Percentiles rank a stretch among this genome's conserved stretches.
Evolutionary conservation across 1,140 invertebrate genomes (phyloP).

Genomic region (Drosophila rhopaloa): DNA sequence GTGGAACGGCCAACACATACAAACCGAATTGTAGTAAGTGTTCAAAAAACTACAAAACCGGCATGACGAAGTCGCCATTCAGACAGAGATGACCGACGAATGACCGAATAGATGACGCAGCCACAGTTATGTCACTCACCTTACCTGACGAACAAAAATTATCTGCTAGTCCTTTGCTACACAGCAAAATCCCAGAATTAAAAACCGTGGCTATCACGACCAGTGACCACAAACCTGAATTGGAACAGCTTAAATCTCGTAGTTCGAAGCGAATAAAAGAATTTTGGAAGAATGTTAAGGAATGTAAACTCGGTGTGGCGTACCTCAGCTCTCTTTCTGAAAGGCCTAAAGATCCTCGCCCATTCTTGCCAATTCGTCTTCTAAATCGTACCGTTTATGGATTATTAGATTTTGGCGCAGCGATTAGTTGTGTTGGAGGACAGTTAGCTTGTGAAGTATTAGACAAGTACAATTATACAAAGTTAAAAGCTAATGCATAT

Average conservation of each 20-base stretch:
- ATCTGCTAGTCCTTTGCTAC: slow-evolving; percentile 2
- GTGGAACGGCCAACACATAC: too few species aligned
- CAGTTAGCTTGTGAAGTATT: not conserved
- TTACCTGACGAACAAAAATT: too few species aligned
- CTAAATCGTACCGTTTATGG: slow-evolving; percentile 3
- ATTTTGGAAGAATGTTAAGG: slow-evolving; percentile 4
- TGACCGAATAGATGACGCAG: too few species aligned
- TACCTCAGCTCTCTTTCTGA: too few species aligned
- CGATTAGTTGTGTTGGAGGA: not conserved
- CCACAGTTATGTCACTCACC: too few species aligned
- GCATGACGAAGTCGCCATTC: too few species aligned
- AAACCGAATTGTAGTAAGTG: too few species aligned
- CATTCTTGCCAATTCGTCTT: not conserved
- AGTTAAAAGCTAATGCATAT: not conserved
- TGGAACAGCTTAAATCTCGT: not conserved
- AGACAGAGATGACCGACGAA: too few species aligned
- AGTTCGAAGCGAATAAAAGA: not conserved
- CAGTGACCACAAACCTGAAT: too few species aligned
- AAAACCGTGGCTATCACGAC: not conserved
- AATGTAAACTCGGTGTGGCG: not conserved
- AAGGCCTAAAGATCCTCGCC: too few species aligned
- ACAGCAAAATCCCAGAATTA: slow-evolving; percentile 1
- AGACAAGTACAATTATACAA: not conserved
- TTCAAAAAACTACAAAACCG: too few species aligned
- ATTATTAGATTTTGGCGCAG: not conserved